Percentiles rank a stretch among this genome's conserved stretches.
phyloP scores from a whole-genome alignment of 2,113 vertebrate genomes.

The Narcine bancroftii region DNA sequence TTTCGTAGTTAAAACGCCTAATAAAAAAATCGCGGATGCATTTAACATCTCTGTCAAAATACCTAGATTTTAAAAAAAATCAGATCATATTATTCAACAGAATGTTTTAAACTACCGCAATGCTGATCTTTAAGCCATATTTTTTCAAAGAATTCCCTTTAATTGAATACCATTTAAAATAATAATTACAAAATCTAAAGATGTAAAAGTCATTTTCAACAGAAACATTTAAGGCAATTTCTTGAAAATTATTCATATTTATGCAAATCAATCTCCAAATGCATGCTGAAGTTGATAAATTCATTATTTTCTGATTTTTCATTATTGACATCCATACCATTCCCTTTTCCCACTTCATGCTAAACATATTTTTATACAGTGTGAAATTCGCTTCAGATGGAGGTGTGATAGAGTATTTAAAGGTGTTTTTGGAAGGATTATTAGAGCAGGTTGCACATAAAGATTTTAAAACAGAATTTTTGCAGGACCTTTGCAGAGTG shows the following conservation, averaged over 20 bases:
- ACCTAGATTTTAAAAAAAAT: conserved; percentile 57
- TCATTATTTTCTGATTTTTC: neutral
- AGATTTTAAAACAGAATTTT: no score
- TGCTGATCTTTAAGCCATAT: neutral
- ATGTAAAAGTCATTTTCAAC: neutral
- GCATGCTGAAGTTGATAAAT: neutral
- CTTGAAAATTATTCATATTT: neutral
- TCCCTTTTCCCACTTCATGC: neutral
- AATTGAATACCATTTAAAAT: neutral
- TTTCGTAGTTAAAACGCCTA: conserved; percentile 79
- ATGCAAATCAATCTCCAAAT: neutral
- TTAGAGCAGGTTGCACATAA: no score
- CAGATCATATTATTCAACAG: neutral
- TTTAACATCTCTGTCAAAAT: conserved; percentile 93
- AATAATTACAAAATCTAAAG: neutral
- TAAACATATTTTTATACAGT: no score
- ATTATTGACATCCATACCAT: neutral
- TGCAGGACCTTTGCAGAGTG: no score
- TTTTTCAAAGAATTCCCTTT: neutral
- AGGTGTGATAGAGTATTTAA: no score
- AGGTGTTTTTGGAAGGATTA: no score
- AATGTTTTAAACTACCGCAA: neutral
- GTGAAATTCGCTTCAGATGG: no score
- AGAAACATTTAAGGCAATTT: neutral
- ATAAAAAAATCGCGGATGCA: conserved; percentile 86